A percentile compares a stretch with the other conserved stretches of the same genome.
Conservation (phyloP, 2,113 vertebrate species). For the Ophiodon elongatus region DNA sequence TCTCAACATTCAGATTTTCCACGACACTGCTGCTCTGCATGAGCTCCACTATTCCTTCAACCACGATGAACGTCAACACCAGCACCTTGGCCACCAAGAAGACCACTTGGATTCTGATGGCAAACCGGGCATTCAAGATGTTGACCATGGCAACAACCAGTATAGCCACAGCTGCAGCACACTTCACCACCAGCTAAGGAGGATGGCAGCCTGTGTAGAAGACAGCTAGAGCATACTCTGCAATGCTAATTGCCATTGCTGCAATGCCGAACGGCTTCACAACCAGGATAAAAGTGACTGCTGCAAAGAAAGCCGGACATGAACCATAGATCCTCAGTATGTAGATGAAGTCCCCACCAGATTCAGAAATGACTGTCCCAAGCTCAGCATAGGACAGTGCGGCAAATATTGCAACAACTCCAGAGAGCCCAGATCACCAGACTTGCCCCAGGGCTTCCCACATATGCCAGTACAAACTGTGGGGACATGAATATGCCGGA, state of each 20-base stretch:
- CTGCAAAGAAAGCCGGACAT: slow-evolving; percentile 86
- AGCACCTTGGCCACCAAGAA: slow-evolving; percentile 86
- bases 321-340: slow-evolving; percentile 87
- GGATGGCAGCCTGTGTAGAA: slow-evolving; percentile 85
- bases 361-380: slow-evolving; percentile 87
- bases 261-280: slow-evolving; percentile 82
- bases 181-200: slow-evolving; percentile 74
- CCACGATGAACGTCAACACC: slow-evolving; percentile 82
- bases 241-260: slow-evolving; percentile 86
- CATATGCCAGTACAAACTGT: slow-evolving; percentile 83
- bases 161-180: slow-evolving; percentile 79
- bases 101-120: slow-evolving; percentile 83
- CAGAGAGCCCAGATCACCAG: slow-evolving; percentile 87
- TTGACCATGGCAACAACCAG: slow-evolving; percentile 82
- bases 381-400: slow-evolving; percentile 88
- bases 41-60: slow-evolving; percentile 82
- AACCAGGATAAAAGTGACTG: slow-evolving; percentile 83
- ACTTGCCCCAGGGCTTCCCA: slow-evolving; percentile 87
- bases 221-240: slow-evolving; percentile 80
- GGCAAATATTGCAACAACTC: slow-evolving; percentile 83
- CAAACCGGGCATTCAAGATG: slow-evolving; percentile 81
- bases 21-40: slow-evolving; percentile 75
- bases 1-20: slow-evolving; percentile 76
- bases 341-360: slow-evolving; percentile 90
- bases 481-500: slow-evolving; percentile 87